A percentile compares a stretch with the other conserved stretches of the same genome.
Conservation (phyloP, 2,113 vertebrate genomes). For the Heloderma charlesbogerti region DNA sequence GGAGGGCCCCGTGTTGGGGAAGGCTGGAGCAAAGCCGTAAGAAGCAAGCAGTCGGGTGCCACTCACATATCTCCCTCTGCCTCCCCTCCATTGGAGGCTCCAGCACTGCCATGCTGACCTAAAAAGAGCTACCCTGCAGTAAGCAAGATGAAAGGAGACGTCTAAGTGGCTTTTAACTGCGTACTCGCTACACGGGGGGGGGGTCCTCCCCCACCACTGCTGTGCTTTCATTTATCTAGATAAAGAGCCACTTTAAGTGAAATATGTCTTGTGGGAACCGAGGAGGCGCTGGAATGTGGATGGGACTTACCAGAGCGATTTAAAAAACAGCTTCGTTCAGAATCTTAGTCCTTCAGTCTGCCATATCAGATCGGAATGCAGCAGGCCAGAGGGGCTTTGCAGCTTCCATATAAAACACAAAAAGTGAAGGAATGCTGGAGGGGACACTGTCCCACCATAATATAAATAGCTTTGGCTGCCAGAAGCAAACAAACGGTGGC, state of each 20-base stretch:
- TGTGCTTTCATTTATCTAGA: background rate
- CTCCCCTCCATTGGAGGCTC: background rate
- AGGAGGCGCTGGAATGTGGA: constrained; percentile 36
- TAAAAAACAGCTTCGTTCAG: background rate
- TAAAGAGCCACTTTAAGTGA: constrained; percentile 40
- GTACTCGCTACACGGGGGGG: background rate
- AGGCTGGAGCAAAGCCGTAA: background rate
- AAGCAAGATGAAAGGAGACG: background rate
- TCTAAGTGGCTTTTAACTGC: background rate
- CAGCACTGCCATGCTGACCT: background rate
- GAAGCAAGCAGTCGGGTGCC: too few relatives aligned
- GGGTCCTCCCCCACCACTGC: background rate
- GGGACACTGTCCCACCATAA: constrained; percentile 29
- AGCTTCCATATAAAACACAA: constrained; percentile 65
- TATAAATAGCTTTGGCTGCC: constrained; percentile 24
- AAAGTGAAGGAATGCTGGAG: constrained; percentile 33
- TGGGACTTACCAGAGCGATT: constrained; percentile 7
- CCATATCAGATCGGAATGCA: constrained; percentile 56
- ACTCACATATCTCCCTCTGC: background rate
- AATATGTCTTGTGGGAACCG: constrained; percentile 27
- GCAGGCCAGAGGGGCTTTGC: constrained; percentile 32
- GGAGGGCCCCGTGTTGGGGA: too few relatives aligned
- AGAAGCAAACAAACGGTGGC: background rate
- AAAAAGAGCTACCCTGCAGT: background rate
- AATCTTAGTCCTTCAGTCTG: constrained; percentile 31